phyloP scores from a whole-genome alignment of 2,113 vertebrate species.

The Eudyptes chrysolophus region DNA sequence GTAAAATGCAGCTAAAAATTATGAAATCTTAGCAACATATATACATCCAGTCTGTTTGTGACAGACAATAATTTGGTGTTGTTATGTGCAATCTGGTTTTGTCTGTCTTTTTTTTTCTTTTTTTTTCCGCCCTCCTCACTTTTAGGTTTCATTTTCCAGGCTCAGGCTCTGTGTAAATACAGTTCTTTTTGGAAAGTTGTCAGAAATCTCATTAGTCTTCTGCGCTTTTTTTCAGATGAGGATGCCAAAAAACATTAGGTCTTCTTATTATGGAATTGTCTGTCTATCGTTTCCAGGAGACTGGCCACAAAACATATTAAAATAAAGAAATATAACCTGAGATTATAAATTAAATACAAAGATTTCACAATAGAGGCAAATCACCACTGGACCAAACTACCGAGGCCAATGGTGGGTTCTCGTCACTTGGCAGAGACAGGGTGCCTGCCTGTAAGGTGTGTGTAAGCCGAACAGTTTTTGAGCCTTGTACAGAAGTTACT shows the following conservation, averaged over 20 bases:
- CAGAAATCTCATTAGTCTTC: neutral
- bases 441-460: neutral
- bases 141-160: neutral
- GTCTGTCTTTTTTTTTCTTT: neutral
- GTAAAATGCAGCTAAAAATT: neutral
- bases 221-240: neutral
- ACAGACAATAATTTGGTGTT: neutral
- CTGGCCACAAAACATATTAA: neutral
- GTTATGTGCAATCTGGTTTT: neutral
- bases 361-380: neutral
- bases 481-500: neutral
- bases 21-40: neutral
- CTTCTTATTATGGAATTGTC: neutral
- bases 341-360: neutral
- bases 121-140: accelerated
- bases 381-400: neutral
- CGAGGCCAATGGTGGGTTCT: neutral
- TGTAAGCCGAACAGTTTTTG: neutral
- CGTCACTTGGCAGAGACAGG: neutral
- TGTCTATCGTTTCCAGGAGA: neutral
- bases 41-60: neutral
- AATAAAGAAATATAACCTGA: neutral
- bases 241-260: neutral
- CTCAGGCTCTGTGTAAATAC: neutral
- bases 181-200: neutral